Conservation (phyloP, 1,140 invertebrate genomes). For the Elymnias hypermnestra region DNA sequence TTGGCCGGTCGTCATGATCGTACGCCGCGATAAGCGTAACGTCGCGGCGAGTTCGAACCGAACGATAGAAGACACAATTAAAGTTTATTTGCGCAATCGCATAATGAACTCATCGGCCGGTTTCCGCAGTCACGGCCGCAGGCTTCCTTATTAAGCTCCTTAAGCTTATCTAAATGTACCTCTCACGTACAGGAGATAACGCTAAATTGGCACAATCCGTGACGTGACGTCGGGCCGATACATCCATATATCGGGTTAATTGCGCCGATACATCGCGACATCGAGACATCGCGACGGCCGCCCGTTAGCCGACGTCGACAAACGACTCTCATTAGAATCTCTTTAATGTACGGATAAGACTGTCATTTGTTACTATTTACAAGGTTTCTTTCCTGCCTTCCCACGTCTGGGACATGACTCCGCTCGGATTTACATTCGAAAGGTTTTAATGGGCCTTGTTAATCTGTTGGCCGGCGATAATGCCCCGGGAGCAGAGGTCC, state of each 20-base stretch:
- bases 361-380: constrained; percentile 13
- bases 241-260: constrained; percentile 30
- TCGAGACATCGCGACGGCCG: not conserved
- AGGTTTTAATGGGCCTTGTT: not conserved
- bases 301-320: constrained; percentile 14
- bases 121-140: not conserved
- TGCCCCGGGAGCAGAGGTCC: not conserved
- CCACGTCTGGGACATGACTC: not conserved
- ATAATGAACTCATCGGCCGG: constrained; percentile 1
- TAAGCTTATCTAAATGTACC: constrained; percentile 28
- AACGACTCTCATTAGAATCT: constrained; percentile 18
- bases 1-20: no score
- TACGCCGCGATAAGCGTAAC: no score
- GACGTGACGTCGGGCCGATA: constrained; percentile 25
- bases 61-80: constrained; percentile 1
- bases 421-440: not conserved
- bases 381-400: not conserved
- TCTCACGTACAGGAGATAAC: constrained; percentile 30
- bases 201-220: constrained; percentile 30
- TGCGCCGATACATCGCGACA: constrained; percentile 21
- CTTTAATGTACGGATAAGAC: constrained; percentile 9
- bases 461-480: not conserved
- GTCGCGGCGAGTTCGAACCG: no score
- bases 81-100: not conserved
- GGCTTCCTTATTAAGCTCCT: constrained; percentile 2